Evolutionary conservation across 2,888 invertebrate genomes (phyloP), one percentile per base, ranked within the genome.

Genomic region (Campoletis raptor): DNA sequence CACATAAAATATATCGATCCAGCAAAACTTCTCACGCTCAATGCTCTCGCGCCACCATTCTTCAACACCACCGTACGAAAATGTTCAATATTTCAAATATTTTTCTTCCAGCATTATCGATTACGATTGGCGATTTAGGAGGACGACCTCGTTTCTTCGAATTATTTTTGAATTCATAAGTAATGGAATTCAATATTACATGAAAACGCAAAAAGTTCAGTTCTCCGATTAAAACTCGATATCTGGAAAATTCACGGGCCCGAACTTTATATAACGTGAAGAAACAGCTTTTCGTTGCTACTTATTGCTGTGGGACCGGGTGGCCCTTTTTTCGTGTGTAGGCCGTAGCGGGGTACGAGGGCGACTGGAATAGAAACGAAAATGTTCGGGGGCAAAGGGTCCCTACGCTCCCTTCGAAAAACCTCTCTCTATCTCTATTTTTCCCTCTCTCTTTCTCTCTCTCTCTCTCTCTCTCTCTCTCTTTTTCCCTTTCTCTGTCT

Each of bases 361-460:
- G 90, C 91, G 91, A 92, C 93, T 92, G 92, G 90, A 91, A 91
- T 91, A 90, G 89, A 90, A 92, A 91, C 90, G 90, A 92, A 93
- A 92, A 91, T 92, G 92, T 92, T 64, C 83, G 88, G 85, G 81
- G 85, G 87, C 83, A 86, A 91, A 91, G 91, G 92, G 91, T 90
- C 92, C 90, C 90, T 81, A 83, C 70, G 66, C 86, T 86, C 83
- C 78, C 84, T 87, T 84, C 84, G 84, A 81, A 83, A 80, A 77
- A 82, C 73, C 69, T 73, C 79, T 52, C 69, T 85, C 83, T 78
- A 81, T 70, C 73, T 70, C 78, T 66, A 66, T 86, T 80, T 77
- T 40, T 72, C 24, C 70, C 77, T 64, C 64, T 81, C 64, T 64
- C 80, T 73, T 64, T 64, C 73, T 72, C 61, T 45, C 61, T 72